Evolutionary conservation across 2,113 vertebrate genomes (phyloP), one percentile per base, ranked within the genome.

Genomic region (Mastomys coucha): DNA sequence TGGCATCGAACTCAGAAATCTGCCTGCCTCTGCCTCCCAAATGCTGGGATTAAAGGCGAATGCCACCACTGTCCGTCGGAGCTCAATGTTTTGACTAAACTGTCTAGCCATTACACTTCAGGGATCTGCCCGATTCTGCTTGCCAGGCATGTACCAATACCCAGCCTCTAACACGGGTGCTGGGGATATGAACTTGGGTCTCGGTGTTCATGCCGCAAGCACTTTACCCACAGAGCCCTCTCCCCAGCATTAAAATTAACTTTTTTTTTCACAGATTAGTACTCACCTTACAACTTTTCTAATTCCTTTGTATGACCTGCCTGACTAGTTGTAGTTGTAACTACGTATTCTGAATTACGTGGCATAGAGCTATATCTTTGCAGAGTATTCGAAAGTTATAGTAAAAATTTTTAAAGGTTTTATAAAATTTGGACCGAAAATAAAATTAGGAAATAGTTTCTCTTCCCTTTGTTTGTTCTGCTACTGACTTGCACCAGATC

Each of bases 391-490:
- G 90, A 95, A 87, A 88, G 3, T 67, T 70, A 4, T 49, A 88
- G 42, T 72, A 84, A 96, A 87, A 36, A 2, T 89, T 89, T 85
- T 65, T n/a, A 80, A 91, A 85, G 45, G 60, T 89, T 16, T 89
- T 93, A 91, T n/a, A 4, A 96, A 90, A 94, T 69, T 36, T 75
- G 22, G 36, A 80, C 49, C 51, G n/a, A 91, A 93, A 88, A 36
- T 90, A 91, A 78, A 95, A 73, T 87, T 26, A 4, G 1, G 73
- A 85, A 92, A 86, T 56, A 7, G 42, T 56, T 93, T 93, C 28
- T 89, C 70, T 89, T 89, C 39, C 8, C 22, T 39, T 94, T 96
- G 33, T 22, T 60, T 78, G 16, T 31, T 89, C 87, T 86, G 49
- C 70, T 72, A 89, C 16, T 70, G 28, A 80, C 22, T 86, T 95